Evolutionary conservation across 2,113 vertebrate genomes (phyloP), one percentile per base, ranked within the genome.

Genomic region (Tringa solitaria): DNA sequence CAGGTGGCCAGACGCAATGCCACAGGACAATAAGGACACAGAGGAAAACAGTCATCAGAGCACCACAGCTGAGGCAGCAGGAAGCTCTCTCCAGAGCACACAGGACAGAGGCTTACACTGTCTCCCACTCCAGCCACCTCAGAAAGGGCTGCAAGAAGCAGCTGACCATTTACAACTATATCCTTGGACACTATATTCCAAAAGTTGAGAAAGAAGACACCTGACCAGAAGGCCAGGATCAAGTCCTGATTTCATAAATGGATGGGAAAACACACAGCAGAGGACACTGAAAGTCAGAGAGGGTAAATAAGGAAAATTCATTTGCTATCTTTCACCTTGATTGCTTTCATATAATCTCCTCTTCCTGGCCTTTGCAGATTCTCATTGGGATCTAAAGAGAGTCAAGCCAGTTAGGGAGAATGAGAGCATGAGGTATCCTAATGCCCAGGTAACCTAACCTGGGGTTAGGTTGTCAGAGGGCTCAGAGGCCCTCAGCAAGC

Each of bases 401-500:
- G 41, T 57, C 22, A 64, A 51, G 19, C 21, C 64, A 65, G 39
- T 59, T 9, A 53, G 51, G 64, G 20, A 72, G 26, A 76, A 90
- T 6, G 19, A 21, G 18, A 86, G 51, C 0, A 0, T 12, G 32
- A 65, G 19, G 13, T 57, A 23, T 16, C 26, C 22, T n/a, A n/a
- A n/a, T n/a, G n/a, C n/a, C n/a, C n/a, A n/a, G n/a, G n/a, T n/a
- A n/a, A n/a, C n/a, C n/a, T n/a, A n/a, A n/a, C n/a, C 48, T 4
- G 6, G n/a, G 8, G 10, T 22, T 18, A 43, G 56, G 17, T 3
- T 72, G 69, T n/a, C 76, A 87, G 51, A 43, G 64, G 61, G 35
- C 33, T 56, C 60, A 65, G 37, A 65, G 33, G 24, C 33, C n/a
- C 35, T 43, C 63, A 61, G 67, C 23, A 67, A 70, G 33, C 39